A percentile compares a stretch with the other conserved stretches of the same genome.
These are phyloP conservation scores for Pyxicephalus adspersus DNA, from an alignment of 2,113 vertebrate species.

Conservation along the genomic window DNA sequence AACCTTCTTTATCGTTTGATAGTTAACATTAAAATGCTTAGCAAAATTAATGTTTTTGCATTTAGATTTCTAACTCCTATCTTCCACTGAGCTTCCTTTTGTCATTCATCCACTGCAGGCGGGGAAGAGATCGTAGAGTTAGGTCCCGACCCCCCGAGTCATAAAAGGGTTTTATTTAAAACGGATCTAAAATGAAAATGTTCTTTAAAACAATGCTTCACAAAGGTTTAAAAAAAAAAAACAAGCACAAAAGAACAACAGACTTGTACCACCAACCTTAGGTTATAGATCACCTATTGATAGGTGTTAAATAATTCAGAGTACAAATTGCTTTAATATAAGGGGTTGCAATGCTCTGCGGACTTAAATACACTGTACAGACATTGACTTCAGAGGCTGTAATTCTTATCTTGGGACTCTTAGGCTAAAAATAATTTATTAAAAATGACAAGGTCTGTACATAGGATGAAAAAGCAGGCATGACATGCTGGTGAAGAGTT, in stretches of 20 bases:
- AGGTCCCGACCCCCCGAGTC: too few species aligned
- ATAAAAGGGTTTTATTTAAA: too few species aligned
- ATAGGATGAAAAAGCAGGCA: not conserved
- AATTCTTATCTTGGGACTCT: not conserved
- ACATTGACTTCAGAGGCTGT: not conserved
- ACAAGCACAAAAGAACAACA: too few species aligned
- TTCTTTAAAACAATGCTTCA: too few species aligned
- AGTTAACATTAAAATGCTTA: not conserved
- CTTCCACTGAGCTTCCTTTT: not conserved
- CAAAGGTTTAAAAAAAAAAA: too few species aligned
- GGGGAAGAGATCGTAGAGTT: not conserved
- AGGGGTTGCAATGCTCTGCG: not conserved
- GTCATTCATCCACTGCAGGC: conserved; percentile 1
- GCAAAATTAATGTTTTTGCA: not conserved
- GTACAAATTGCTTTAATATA: conserved; percentile 15
- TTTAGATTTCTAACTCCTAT: not conserved
- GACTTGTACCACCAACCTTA: not conserved
- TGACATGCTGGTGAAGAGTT: too few species aligned
- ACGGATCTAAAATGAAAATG: too few species aligned
- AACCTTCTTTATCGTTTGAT: not conserved
- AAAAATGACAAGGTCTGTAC: not conserved
- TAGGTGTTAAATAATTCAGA: conserved; percentile 29
- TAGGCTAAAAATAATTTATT: not conserved
- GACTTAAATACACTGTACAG: conserved; percentile 25
- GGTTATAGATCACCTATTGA: conserved; percentile 31